Conservation (phyloP, 2,113 vertebrate species). For the Odontesthes bonariensis region DNA sequence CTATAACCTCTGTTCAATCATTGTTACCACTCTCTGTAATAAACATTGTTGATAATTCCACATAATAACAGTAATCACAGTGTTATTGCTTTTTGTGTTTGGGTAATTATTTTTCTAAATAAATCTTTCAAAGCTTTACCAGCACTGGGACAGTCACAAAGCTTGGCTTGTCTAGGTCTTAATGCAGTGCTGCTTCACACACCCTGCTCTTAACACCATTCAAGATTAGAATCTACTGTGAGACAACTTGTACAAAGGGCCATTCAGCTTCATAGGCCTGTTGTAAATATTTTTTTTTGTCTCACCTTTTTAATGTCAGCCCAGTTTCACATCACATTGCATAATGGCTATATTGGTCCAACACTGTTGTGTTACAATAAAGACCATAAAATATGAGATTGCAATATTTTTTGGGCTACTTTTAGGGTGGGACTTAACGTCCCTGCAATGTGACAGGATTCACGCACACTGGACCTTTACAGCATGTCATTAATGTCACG, state of each 20-base stretch:
- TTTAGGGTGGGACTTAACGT: neutral
- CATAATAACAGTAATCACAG: slow-evolving; percentile 14
- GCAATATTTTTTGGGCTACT: neutral
- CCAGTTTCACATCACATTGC: neutral
- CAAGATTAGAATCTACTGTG: slow-evolving; percentile 49
- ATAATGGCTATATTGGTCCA: no score
- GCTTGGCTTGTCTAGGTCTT: slow-evolving; percentile 32
- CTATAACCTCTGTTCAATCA: slow-evolving; percentile 15
- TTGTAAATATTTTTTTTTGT: slow-evolving; percentile 51
- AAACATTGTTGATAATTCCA: slow-evolving; percentile 33
- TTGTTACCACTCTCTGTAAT: slow-evolving; percentile 7
- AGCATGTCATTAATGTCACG: no score
- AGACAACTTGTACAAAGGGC: slow-evolving; percentile 23
- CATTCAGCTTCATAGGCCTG: slow-evolving; percentile 26
- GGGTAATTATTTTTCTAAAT: slow-evolving; percentile 55
- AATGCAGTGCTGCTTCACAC: slow-evolving; percentile 50
- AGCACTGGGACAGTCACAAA: slow-evolving; percentile 22
- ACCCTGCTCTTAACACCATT: slow-evolving; percentile 62
- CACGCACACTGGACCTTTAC: neutral
- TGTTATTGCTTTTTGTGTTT: slow-evolving; percentile 21
- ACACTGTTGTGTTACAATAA: neutral
- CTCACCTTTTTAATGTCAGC: slow-evolving; percentile 11
- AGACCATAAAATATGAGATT: neutral
- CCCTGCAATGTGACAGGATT: no score
- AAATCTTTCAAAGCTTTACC: slow-evolving; percentile 41